Conservation (phyloP, 1,140 invertebrate species). For the Zaprionus tsacasi region DNA sequence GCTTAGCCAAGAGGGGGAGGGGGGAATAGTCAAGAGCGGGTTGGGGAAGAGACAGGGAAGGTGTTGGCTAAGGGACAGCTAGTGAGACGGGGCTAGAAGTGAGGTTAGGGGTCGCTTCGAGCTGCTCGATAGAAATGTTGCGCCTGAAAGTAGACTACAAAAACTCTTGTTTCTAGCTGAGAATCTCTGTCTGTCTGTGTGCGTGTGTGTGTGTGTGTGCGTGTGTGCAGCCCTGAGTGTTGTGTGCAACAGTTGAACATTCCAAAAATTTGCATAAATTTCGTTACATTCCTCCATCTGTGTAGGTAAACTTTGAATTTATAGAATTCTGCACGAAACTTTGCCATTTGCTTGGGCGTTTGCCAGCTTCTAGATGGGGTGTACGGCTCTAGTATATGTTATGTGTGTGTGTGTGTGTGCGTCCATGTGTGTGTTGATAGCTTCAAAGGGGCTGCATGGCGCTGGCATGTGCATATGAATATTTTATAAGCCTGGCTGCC, state of each 20-base stretch:
- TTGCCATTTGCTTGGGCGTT: slow-evolving; percentile 64
- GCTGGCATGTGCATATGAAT: slow-evolving; percentile 74
- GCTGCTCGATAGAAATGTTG: slow-evolving; percentile 27
- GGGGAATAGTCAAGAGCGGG: background rate
- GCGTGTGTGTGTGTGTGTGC: slow-evolving; percentile 14
- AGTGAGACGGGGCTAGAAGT: no score
- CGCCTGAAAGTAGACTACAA: slow-evolving; percentile 36
- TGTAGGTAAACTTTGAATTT: slow-evolving; percentile 63
- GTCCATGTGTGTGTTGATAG: slow-evolving; percentile 41
- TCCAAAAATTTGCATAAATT: slow-evolving; percentile 78
- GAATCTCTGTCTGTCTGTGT: background rate
- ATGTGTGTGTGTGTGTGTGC: slow-evolving; percentile 18
- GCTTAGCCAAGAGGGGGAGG: background rate
- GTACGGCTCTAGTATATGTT: no score
- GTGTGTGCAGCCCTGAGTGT: slow-evolving; percentile 19
- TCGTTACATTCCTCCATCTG: slow-evolving; percentile 38
- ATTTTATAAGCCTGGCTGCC: slow-evolving; percentile 71
- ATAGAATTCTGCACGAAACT: slow-evolving; percentile 74
- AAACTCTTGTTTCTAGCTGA: slow-evolving; percentile 9
- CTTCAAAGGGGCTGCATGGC: slow-evolving; percentile 61
- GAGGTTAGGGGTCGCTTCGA: no score
- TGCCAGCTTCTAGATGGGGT: no score
- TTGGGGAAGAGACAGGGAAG: background rate
- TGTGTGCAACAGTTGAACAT: slow-evolving; percentile 77
- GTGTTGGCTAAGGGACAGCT: slow-evolving; percentile 16